Base-by-base conservation (phyloP, 2,797 vertebrate genomes). In the Spinus pinus region DNA sequence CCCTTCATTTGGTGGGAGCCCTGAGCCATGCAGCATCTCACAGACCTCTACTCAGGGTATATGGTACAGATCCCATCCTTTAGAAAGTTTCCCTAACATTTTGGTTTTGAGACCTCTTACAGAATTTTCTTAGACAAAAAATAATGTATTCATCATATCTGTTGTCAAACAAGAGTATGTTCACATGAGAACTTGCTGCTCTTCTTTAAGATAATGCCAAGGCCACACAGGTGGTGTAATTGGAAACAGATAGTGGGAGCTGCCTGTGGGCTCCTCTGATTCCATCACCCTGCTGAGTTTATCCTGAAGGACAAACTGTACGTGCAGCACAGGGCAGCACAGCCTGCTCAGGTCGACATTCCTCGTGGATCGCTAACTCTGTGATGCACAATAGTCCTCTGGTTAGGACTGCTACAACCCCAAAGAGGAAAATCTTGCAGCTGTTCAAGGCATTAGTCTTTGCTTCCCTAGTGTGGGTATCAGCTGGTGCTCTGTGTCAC, bases 331-430 rank as follows among this genome's bases (percentile, higher is more conserved):
- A 49, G 70, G 13, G 12, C 81, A 65, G 65, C 31, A 30, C 47
- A 56, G 65, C 50, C 64, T 49, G 9, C 67, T 61, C 1, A 1
- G 25, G 7, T 7, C 49, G 30, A 39, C 47, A 31, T 25, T 57
- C 27, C 46, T 31, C 0, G 0, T 12, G 50, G n/a, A 27, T 65
- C 8, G 4, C 41, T 42, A 56, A 47, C 28, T 50, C 49, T 37
- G 20, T 58, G 22, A 75, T 39, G 41, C 27, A 42, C 27, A 39
- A 7, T 1, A 35, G 50, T 69, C 42, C 65, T 73, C 47, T 62
- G 14, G 2, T 81, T 66, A 81, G 66, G 44, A 62, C 14, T 6
- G 3, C 17, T 66, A 37, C 30, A 58, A 31, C 8, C 7, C 28
- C 5, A 12, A 28, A 64, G 14, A 24, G 19, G 44, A 65, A 86